Conservation (phyloP, 2,113 vertebrate genomes). For the Pelecanoides urinatrix region DNA sequence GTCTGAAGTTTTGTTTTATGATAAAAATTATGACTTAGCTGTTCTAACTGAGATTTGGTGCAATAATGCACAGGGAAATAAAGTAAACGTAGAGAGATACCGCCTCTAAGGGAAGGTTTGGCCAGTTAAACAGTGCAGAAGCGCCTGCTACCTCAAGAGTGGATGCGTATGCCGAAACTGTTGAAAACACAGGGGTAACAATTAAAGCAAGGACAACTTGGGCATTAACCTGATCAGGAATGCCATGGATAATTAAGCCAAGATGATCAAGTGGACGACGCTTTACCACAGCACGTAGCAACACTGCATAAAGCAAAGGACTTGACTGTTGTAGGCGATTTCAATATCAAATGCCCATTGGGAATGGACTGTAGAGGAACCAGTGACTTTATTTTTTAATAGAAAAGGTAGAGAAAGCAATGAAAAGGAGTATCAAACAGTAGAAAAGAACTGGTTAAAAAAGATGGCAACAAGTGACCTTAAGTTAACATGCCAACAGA, state of each 20-base stretch:
- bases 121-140: not conserved
- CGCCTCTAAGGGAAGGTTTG: fast-evolving
- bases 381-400: not conserved
- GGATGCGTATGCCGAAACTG: no score
- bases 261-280: fast-evolving
- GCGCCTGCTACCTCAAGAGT: not conserved
- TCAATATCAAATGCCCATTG: not conserved
- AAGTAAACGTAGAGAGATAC: fast-evolving
- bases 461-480: not conserved
- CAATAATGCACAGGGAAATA: not conserved
- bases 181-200: not conserved
- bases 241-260: not conserved
- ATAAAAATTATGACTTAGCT: not conserved
- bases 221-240: not conserved
- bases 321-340: fast-evolving
- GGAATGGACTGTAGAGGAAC: not conserved
- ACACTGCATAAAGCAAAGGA: not conserved
- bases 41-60: not conserved
- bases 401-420: not conserved
- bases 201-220: not conserved
- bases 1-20: not conserved
- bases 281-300: fast-evolving
- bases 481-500: not conserved
- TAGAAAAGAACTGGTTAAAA: not conserved
- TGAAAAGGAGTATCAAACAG: not conserved